phyloP scores from a whole-genome alignment of 2,113 vertebrate genomes.

The Furnarius figulus region DNA sequence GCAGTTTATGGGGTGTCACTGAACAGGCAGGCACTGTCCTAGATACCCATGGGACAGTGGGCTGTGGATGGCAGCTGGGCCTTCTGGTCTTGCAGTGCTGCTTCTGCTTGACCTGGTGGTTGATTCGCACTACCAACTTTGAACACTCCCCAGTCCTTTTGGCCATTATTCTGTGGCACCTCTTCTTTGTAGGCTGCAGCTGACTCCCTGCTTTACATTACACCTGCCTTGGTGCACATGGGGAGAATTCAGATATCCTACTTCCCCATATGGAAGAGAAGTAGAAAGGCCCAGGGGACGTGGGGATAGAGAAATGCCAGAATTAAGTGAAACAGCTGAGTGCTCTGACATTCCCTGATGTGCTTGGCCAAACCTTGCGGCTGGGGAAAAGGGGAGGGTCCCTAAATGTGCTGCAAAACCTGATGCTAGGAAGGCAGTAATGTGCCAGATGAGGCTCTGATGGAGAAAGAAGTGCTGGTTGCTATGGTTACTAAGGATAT shows the following conservation, averaged over 20 bases:
- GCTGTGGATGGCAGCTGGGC: neutral
- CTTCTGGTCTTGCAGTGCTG: neutral
- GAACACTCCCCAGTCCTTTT: neutral
- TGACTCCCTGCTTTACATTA: neutral
- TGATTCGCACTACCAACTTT: neutral
- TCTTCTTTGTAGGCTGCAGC: neutral
- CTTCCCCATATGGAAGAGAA: accelerated
- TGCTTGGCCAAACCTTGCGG: neutral
- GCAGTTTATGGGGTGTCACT: neutral
- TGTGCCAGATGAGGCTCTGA: constrained; percentile 30
- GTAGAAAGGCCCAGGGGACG: neutral
- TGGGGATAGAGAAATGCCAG: neutral
- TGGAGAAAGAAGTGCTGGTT: constrained; percentile 44
- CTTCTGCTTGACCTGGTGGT: neutral
- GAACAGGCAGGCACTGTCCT: neutral
- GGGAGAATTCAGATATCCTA: neutral
- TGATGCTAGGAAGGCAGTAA: neutral
- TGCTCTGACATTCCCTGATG: neutral
- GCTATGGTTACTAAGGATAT: constrained; percentile 41
- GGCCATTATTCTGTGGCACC: neutral
- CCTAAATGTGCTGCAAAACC: neutral
- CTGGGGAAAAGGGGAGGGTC: neutral
- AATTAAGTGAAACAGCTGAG: neutral
- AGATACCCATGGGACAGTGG: neutral
- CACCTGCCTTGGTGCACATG: neutral